These are phyloP conservation scores for Agriotes lineatus DNA, from an alignment of 2,888 invertebrate genomes.

Conservation along the genomic window DNA sequence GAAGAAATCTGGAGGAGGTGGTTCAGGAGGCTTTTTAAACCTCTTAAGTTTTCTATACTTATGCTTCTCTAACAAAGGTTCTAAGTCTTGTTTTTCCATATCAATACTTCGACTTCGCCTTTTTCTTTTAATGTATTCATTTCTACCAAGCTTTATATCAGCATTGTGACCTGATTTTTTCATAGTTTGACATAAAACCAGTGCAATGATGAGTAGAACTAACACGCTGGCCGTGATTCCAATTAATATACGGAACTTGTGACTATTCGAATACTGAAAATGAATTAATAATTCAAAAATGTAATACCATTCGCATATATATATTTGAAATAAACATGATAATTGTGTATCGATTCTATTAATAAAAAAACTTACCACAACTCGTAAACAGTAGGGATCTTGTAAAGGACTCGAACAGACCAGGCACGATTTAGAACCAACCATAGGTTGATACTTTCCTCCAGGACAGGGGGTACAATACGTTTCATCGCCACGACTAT, in stretches of 20 bases:
- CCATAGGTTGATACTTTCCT: constrained; percentile 61
- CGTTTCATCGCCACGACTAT: constrained; percentile 59
- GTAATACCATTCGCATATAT: too few species aligned
- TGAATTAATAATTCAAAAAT: not conserved
- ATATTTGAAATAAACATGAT: too few species aligned
- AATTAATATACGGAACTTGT: constrained; percentile 33
- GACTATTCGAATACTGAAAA: constrained; percentile 40
- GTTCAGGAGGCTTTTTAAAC: constrained; percentile 46
- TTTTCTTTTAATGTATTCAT: constrained; percentile 15
- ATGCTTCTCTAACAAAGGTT: constrained; percentile 36
- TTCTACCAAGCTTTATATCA: not conserved
- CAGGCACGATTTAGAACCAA: constrained; percentile 61
- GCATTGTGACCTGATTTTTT: not conserved
- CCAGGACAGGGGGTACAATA: constrained; percentile 60
- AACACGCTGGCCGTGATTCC: constrained; percentile 28
- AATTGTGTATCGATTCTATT: too few species aligned
- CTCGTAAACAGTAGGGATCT: constrained; percentile 50
- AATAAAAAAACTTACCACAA: constrained; percentile 28
- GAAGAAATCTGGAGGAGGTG: constrained; percentile 54
- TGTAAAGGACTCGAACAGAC: constrained; percentile 61
- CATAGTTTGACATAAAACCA: constrained; percentile 21
- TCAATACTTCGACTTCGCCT: constrained; percentile 39
- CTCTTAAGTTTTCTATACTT: constrained; percentile 22
- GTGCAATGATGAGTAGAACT: constrained; percentile 20
- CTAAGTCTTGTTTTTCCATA: constrained; percentile 44